Conservation (phyloP, 2,888 invertebrate species). For the Pseudococcus longispinus region DNA sequence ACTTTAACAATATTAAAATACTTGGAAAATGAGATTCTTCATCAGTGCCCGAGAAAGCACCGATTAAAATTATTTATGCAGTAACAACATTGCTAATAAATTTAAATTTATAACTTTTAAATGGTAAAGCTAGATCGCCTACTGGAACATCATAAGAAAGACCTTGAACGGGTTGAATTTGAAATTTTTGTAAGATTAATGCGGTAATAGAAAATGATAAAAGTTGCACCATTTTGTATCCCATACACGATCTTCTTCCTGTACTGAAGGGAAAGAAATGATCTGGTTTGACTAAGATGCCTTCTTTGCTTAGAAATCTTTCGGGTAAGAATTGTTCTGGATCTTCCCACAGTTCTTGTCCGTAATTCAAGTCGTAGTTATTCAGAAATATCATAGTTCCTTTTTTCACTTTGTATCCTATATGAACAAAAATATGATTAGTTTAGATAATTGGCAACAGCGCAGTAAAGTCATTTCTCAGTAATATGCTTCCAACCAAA, state of each 20-base stretch:
- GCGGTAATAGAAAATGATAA: constrained; percentile 68
- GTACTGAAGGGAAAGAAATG: constrained; percentile 74
- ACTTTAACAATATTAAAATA: constrained; percentile 4
- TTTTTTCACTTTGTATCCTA: constrained; percentile 70
- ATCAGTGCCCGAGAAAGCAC: not conserved
- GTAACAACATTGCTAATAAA: constrained; percentile 61
- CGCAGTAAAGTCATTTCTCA: not conserved
- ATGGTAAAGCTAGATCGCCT: constrained; percentile 68
- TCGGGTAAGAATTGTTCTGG: constrained; percentile 70
- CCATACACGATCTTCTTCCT: constrained; percentile 73
- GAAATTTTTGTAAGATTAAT: constrained; percentile 67
- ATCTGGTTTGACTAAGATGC: constrained; percentile 69
- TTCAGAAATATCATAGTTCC: constrained; percentile 73
- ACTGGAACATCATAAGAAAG: constrained; percentile 66
- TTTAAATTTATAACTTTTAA: constrained; percentile 65
- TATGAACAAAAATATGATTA: constrained; percentile 60
- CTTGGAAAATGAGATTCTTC: constrained; percentile 11
- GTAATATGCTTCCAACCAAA: no score
- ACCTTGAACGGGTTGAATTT: constrained; percentile 64
- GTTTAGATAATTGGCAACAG: not conserved
- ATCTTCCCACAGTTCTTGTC: constrained; percentile 68
- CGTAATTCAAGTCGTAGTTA: constrained; percentile 73
- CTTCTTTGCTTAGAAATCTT: constrained; percentile 67
- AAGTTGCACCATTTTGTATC: constrained; percentile 72
- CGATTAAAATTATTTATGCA: not conserved